These are phyloP conservation scores for Trachemys scripta DNA, from an alignment of 2,113 vertebrate genomes.

Conservation along the genomic window DNA sequence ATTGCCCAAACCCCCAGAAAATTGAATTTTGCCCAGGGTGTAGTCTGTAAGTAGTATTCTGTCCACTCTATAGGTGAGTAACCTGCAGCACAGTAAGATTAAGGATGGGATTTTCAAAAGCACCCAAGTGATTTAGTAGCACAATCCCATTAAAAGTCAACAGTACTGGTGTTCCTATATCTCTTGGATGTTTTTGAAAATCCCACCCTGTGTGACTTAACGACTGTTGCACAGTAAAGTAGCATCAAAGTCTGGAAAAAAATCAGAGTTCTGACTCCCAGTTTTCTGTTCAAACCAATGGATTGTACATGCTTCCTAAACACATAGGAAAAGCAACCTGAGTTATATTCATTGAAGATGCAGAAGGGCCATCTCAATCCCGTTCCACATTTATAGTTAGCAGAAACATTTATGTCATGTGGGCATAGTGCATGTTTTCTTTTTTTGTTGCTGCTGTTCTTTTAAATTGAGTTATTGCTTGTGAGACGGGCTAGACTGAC, in stretches of 20 bases:
- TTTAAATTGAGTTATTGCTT: constrained; percentile 6
- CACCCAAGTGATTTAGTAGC: neutral
- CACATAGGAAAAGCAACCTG: neutral
- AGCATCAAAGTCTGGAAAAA: neutral
- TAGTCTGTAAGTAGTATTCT: neutral
- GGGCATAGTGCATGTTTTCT: neutral
- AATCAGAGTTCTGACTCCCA: neutral
- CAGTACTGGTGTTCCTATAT: neutral
- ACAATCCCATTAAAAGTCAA: neutral
- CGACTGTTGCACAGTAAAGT: neutral
- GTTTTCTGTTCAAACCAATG: neutral
- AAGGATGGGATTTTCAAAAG: neutral
- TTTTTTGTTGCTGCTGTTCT: neutral
- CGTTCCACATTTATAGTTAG: neutral
- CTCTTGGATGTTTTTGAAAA: neutral
- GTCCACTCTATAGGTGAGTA: neutral
- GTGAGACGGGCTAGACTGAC: neutral
- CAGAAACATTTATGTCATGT: neutral
- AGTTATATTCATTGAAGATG: neutral
- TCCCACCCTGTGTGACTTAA: neutral
- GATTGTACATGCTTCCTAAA: neutral
- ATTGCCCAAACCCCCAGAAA: neutral
- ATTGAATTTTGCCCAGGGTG: neutral
- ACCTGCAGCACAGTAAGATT: neutral
- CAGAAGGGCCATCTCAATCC: neutral